phyloP scores from a whole-genome alignment of 2,888 invertebrate species.

The Phyto melanocephala region DNA sequence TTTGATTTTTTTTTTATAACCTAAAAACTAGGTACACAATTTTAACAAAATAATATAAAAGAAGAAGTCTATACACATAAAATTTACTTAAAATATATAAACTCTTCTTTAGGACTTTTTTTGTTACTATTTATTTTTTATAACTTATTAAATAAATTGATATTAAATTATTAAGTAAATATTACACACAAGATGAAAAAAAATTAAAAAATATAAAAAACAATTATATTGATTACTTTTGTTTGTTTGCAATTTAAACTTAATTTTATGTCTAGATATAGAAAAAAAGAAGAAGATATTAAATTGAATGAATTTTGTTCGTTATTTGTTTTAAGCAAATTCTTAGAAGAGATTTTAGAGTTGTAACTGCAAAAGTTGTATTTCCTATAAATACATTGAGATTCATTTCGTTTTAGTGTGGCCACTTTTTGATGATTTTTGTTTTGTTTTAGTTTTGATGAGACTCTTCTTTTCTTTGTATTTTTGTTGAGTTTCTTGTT shows the following conservation, averaged over 20 bases:
- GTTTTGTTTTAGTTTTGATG: constrained; percentile 1
- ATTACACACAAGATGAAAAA: constrained; percentile 66
- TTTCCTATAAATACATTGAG: constrained; percentile 41
- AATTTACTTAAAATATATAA: constrained; percentile 18
- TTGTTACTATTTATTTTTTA: constrained; percentile 8
- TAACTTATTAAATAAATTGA: constrained; percentile 61
- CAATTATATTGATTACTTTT: constrained; percentile 32
- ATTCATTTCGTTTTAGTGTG: constrained; percentile 27
- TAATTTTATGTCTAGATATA: constrained; percentile 18
- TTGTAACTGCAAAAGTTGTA: background rate
- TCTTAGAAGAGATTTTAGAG: constrained; percentile 2
- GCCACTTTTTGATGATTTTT: background rate
- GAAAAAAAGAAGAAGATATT: constrained; percentile 2
- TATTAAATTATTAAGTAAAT: constrained; percentile 66
- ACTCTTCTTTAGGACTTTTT: constrained; percentile 13
- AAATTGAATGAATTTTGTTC: constrained; percentile 35
- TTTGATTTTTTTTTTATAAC: background rate
- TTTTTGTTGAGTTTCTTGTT: constrained; percentile 7
- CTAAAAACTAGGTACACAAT: constrained; percentile 25
- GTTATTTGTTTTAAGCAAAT: background rate
- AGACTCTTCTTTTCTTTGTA: constrained; percentile 52
- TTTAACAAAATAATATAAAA: background rate
- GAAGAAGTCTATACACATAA: background rate
- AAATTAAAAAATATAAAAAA: constrained; percentile 32
- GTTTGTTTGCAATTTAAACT: constrained; percentile 26